Evolutionary conservation across 2,113 vertebrate genomes (phyloP).

Genomic region (Phalacrocorax brasilianus): DNA sequence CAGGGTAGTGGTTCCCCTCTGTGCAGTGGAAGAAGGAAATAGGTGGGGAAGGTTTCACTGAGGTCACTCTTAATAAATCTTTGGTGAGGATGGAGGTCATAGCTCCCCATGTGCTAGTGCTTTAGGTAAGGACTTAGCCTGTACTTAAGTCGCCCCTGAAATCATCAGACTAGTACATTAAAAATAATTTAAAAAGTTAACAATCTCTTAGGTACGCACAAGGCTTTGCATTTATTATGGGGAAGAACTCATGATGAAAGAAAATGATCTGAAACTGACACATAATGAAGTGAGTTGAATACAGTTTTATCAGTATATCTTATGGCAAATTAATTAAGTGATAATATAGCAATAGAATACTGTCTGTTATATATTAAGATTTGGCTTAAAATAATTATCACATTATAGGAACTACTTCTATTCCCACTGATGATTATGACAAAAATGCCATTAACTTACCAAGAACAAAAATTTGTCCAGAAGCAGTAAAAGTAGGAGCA

Average conservation of each 20-base stretch:
- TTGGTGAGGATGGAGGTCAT: not conserved
- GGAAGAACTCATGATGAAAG: not conserved
- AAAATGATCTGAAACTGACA: slow-evolving; percentile 4
- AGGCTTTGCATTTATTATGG: not conserved
- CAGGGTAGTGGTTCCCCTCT: not conserved
- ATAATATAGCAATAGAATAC: not conserved
- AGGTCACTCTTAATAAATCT: not conserved
- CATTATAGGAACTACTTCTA: slow-evolving; percentile 7
- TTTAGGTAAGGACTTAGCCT: not conserved
- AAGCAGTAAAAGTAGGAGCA: not conserved
- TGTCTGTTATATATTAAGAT: slow-evolving; percentile 5
- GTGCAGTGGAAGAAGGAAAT: not conserved
- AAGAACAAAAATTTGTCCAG: slow-evolving; percentile 10
- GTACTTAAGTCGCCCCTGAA: not conserved
- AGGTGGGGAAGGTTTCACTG: not conserved
- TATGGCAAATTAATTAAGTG: slow-evolving; percentile 23
- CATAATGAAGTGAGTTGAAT: not conserved
- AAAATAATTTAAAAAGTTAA: not conserved
- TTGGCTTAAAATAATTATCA: slow-evolving; percentile 30
- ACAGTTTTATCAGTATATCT: slow-evolving; percentile 18
- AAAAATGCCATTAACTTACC: slow-evolving; percentile 12
- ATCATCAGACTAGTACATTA: not conserved
- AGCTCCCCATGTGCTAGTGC: not conserved
- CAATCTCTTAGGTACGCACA: not conserved
- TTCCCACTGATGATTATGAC: not conserved